Percentiles rank a stretch among this genome's conserved stretches.
These are phyloP conservation scores for Calliscelio sp. DNA, from an alignment of 2,888 invertebrate genomes.

Conservation along the genomic window DNA sequence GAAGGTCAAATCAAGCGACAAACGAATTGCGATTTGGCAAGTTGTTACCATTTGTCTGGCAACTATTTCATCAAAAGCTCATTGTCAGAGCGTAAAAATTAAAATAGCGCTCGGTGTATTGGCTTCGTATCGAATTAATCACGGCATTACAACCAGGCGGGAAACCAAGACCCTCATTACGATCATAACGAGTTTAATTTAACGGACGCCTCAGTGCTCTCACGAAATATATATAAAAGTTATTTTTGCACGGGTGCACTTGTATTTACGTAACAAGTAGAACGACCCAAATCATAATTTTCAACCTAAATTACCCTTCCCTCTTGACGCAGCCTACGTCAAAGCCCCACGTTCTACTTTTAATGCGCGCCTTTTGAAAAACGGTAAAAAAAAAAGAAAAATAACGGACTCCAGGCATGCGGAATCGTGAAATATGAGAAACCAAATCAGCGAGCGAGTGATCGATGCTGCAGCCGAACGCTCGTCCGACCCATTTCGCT, in stretches of 20 bases:
- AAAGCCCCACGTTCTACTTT: conserved; percentile 64
- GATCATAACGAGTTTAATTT: conserved; percentile 19
- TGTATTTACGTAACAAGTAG: conserved; percentile 68
- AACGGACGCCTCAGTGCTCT: conserved; percentile 12
- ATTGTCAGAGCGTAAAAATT: too few species aligned
- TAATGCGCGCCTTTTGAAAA: conserved; percentile 38
- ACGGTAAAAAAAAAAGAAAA: neutral
- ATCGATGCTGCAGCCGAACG: conserved; percentile 50
- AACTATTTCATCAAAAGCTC: too few species aligned
- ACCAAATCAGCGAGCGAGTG: conserved; percentile 49
- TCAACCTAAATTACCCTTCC: conserved; percentile 66
- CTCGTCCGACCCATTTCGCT: conserved; percentile 49
- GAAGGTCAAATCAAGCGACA: too few species aligned
- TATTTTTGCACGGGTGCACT: conserved; percentile 55
- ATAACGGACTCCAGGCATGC: conserved; percentile 34
- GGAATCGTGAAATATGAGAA: conserved; percentile 60
- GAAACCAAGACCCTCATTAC: neutral
- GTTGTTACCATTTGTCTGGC: too few species aligned
- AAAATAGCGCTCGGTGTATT: too few species aligned
- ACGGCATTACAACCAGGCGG: neutral
- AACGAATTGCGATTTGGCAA: too few species aligned
- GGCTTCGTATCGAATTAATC: neutral
- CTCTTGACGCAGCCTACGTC: conserved; percentile 60
- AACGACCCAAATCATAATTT: conserved; percentile 72
- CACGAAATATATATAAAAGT: conserved; percentile 33